Evolutionary conservation across 2,888 invertebrate genomes (phyloP).

Genomic region (Dorcus parallelipipedus): DNA sequence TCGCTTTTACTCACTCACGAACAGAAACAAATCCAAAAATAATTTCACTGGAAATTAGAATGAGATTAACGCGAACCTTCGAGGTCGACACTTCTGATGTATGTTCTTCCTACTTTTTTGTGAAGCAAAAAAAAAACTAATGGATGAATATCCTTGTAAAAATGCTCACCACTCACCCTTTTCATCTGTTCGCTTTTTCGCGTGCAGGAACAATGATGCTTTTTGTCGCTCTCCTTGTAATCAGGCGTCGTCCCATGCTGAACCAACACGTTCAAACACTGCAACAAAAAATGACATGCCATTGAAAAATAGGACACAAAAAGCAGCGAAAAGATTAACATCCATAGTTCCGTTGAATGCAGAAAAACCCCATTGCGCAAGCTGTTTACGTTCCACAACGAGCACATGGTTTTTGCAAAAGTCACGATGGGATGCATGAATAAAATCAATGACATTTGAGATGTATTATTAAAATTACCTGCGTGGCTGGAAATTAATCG

Average conservation of each 20-base stretch:
- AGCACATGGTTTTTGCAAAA: background rate
- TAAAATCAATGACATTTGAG: too few species aligned
- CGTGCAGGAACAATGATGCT: conserved; percentile 48
- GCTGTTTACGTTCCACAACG: background rate
- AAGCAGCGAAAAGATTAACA: conserved; percentile 4
- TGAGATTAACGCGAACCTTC: too few species aligned
- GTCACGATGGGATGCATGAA: too few species aligned
- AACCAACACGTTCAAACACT: conserved; percentile 80
- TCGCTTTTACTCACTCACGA: too few species aligned
- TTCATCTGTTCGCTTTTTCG: conserved; percentile 44
- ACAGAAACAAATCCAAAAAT: too few species aligned
- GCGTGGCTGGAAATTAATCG: too few species aligned
- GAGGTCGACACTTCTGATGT: too few species aligned
- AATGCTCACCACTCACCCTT: conserved; percentile 38
- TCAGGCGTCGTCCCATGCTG: conserved; percentile 74
- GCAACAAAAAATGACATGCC: conserved; percentile 28
- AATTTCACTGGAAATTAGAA: too few species aligned
- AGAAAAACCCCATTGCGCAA: background rate
- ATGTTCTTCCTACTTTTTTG: too few species aligned
- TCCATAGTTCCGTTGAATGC: background rate
- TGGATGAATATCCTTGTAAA: background rate
- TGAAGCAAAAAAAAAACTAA: too few species aligned
- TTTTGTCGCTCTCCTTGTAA: conserved; percentile 52
- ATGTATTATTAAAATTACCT: too few species aligned
- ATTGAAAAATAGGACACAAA: conserved; percentile 4